These are phyloP conservation scores for Gallinago solitaria DNA, from an alignment of 2,797 vertebrate species.

Conservation along the genomic window DNA sequence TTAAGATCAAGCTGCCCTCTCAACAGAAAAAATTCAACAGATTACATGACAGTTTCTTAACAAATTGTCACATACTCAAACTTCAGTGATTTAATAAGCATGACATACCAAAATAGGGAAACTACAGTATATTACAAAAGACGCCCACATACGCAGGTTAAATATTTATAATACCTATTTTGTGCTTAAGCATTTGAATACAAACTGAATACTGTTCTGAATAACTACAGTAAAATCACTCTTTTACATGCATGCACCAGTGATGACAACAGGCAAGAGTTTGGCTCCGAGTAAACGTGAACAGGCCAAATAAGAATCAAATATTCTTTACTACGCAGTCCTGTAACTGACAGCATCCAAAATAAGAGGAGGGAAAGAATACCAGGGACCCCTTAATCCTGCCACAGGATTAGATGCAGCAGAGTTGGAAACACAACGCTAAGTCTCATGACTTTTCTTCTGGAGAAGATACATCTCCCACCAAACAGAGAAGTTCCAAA, in stretches of 20 bases:
- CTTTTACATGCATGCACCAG: neutral
- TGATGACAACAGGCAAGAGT: neutral
- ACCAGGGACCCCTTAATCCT: neutral
- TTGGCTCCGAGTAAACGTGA: neutral
- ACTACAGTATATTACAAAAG: neutral
- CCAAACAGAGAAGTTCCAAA: neutral
- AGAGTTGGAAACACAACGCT: neutral
- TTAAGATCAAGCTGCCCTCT: neutral
- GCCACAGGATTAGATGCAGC: neutral
- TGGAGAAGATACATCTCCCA: neutral
- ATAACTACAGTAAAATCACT: neutral
- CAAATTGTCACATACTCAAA: neutral
- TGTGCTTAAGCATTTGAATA: neutral
- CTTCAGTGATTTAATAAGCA: neutral
- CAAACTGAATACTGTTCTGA: neutral
- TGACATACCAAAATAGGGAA: neutral
- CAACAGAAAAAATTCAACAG: neutral
- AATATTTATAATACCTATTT: neutral
- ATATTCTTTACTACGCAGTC: neutral
- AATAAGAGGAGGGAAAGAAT: neutral
- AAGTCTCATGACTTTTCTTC: neutral
- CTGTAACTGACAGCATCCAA: neutral
- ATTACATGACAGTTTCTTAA: neutral
- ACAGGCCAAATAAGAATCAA: neutral
- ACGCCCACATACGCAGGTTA: neutral